Conservation (phyloP, 2,888 invertebrate species). For the Endomychus coccineus region DNA sequence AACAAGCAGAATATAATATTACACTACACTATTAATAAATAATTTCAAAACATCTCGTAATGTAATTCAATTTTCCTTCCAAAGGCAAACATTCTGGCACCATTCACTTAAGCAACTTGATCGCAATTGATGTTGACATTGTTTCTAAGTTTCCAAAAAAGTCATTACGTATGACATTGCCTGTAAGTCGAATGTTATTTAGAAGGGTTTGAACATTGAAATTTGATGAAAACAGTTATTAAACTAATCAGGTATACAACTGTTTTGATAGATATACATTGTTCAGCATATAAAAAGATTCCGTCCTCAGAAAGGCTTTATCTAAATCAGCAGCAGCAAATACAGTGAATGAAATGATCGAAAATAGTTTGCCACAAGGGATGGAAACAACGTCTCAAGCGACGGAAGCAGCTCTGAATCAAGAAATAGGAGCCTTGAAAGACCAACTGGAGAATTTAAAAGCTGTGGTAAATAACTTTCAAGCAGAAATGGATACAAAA, state of each 20-base stretch:
- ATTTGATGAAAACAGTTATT: slow-evolving; percentile 13
- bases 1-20: too few relatives aligned
- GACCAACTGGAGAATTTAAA: slow-evolving; percentile 44
- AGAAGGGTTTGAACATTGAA: too few relatives aligned
- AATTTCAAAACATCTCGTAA: too few relatives aligned
- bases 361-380: slow-evolving; percentile 4
- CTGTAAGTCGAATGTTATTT: too few relatives aligned
- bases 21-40: too few relatives aligned
- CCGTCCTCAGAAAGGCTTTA: slow-evolving; percentile 10
- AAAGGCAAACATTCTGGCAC: too few relatives aligned
- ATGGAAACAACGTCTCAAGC: slow-evolving; percentile 6
- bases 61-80: too few relatives aligned
- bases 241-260: slow-evolving; percentile 14
- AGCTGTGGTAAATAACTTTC: slow-evolving; percentile 42
- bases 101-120: too few relatives aligned
- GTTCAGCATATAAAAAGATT: slow-evolving; percentile 6
- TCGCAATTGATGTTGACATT: too few relatives aligned
- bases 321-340: slow-evolving; percentile 10
- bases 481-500: slow-evolving; percentile 44
- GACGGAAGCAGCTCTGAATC: slow-evolving; percentile 8
- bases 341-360: slow-evolving; percentile 9
- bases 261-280: slow-evolving; percentile 8
- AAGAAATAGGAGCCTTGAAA: slow-evolving; percentile 7
- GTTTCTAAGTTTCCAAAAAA: too few relatives aligned
- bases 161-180: too few relatives aligned